Evolutionary conservation across 37 sponge, comb jelly and placozoan genomes (phyloP).

Genomic region (Lycopodina hypogea): DNA sequence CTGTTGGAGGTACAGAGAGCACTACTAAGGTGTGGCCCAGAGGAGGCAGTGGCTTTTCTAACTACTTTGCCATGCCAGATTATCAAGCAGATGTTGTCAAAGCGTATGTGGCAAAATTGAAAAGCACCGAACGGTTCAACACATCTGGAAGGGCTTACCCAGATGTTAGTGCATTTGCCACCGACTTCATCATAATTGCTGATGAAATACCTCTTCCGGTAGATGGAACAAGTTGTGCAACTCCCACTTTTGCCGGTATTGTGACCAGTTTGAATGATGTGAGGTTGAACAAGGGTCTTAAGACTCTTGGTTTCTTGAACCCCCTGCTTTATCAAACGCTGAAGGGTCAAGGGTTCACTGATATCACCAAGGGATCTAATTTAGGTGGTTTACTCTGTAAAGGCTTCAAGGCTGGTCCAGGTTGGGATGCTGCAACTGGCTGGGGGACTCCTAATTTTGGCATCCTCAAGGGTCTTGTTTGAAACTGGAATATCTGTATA

Average conservation of each 20-base stretch:
- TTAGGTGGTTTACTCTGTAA: conserved; percentile 23
- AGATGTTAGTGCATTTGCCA: conserved; percentile 85
- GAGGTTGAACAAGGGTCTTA: conserved; percentile 68
- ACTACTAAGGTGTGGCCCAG: conserved; percentile 37
- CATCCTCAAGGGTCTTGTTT: conserved; percentile 27
- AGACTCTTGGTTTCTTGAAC: conserved; percentile 91
- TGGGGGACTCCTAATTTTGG: conserved; percentile 84
- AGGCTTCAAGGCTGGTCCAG: conserved; percentile 71
- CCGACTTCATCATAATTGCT: conserved; percentile 61
- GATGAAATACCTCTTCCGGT: conserved; percentile 44
- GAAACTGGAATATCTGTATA: too few species aligned
- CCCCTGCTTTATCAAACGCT: conserved; percentile 84
- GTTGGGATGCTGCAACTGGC: conserved; percentile 89
- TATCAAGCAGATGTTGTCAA: conserved; percentile 79
- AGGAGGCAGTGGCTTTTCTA: conserved; percentile 92
- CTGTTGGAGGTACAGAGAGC: conserved; percentile 82
- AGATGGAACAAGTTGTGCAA: conserved; percentile 84
- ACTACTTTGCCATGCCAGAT: conserved; percentile 64
- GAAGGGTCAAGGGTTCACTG: conserved; percentile 66
- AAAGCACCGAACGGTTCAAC: conserved; percentile 69
- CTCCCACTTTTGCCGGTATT: conserved; percentile 86
- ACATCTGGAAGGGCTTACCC: conserved; percentile 81
- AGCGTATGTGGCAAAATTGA: conserved; percentile 27
- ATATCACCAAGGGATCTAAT: conserved; percentile 59
- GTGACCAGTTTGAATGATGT: conserved; percentile 86